Percentiles rank a stretch among this genome's conserved stretches.
Conservation (phyloP, 2,113 vertebrate species). For the Erythrolamprus reginae region DNA sequence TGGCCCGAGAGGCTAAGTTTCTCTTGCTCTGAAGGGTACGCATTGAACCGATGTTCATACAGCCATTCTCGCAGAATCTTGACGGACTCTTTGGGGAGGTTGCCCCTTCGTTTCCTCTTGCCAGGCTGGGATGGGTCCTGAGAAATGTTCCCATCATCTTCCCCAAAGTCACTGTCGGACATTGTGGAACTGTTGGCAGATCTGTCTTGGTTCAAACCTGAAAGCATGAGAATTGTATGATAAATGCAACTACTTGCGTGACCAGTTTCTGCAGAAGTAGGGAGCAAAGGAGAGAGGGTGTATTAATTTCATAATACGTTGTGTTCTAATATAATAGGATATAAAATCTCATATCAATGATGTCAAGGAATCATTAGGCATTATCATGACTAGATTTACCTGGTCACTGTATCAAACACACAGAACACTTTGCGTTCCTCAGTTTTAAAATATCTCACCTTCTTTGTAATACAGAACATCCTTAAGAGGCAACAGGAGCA, state of each 20-base stretch:
- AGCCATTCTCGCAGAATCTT: conserved; percentile 93
- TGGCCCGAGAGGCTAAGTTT: conserved; percentile 87
- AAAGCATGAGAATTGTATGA: not conserved
- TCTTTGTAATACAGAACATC: not conserved
- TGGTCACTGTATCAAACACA: not conserved
- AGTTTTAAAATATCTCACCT: not conserved
- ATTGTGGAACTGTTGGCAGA: conserved; percentile 67
- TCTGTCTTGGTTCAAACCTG: conserved; percentile 50
- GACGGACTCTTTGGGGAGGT: conserved; percentile 93
- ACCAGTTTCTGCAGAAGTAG: not conserved
- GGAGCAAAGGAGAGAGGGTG: not conserved
- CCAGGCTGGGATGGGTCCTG: conserved; percentile 72
- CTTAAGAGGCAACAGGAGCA: not conserved
- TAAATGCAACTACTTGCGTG: not conserved
- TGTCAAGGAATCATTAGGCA: not conserved
- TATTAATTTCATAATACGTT: not conserved
- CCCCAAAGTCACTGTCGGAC: conserved; percentile 88
- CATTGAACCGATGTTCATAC: conserved; percentile 92
- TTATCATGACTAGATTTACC: too few species aligned
- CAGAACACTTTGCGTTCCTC: not conserved
- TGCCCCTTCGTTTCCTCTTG: conserved; percentile 91
- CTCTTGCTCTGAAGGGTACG: conserved; percentile 94
- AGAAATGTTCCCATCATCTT: conserved; percentile 78
- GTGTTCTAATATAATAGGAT: not conserved
- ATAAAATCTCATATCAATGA: not conserved